Evolutionary conservation across 1,140 invertebrate genomes (phyloP), one percentile per base, ranked within the genome.

Genomic region (Drepana arcuata): DNA sequence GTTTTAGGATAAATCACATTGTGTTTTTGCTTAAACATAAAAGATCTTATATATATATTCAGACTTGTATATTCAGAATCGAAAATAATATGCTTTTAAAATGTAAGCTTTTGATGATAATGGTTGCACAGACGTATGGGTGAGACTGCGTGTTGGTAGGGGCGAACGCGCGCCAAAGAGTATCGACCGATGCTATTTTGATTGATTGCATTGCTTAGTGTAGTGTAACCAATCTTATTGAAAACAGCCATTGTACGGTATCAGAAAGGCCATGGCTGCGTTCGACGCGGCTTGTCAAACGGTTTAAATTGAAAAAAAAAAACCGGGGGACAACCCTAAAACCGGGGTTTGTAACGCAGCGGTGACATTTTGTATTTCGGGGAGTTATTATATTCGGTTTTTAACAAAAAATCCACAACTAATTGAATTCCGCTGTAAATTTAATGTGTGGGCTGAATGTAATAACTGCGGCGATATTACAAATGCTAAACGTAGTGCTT

Each of bases 281-380:
- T 66, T 61, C 61, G 72, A 78, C 71, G 69, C 56, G 58, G 57
- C 68, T 62, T 68, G 63, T 73, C 72, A 77, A 74, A 72, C 60
- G 73, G 68, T 79, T 81, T 79, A 81, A 81, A 81, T 77, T 81
- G 74, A 81, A 79, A 81, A 71, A 77, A 73, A n/a, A n/a, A n/a
- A 70, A 63, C 50, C 48, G 42, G 74, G 78, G 78, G 67, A 71
- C 69, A 72, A 67, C 74, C 78, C 72, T 68, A 72, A 69, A 10
- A 64, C 50, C 48, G 52, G 32, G 50, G 37, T 41, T 43, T 41
- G 50, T 56, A 52, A 63, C 62, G 57, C 51, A 47, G 38, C 57
- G 55, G 59, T 74, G 72, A 77, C 77, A 71, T 78, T 78, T 75
- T 77, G 71, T 64, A 71, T 71, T 69, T 68, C 51, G 49, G 64